Percentiles rank a stretch among this genome's conserved stretches.
Conservation (phyloP, 2,888 invertebrate genomes). For the Shargacucullia verbasci region DNA sequence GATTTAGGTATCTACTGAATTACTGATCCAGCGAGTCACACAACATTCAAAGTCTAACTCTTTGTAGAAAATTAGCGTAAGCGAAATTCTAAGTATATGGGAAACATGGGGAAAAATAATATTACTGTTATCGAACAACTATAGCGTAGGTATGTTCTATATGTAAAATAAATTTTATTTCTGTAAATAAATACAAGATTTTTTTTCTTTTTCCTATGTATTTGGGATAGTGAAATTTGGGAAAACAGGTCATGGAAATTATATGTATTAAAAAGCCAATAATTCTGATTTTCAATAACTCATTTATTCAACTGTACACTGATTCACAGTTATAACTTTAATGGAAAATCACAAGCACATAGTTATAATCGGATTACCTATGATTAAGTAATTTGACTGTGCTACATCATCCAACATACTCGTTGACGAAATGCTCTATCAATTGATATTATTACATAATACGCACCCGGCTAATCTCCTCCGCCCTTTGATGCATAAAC, state of each 20-base stretch:
- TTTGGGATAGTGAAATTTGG: background rate
- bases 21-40: too few relatives aligned
- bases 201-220: background rate
- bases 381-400: conserved; percentile 73
- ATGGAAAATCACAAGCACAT: conserved; percentile 84
- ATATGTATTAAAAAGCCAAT: conserved; percentile 21
- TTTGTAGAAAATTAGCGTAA: too few relatives aligned
- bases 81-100: too few relatives aligned
- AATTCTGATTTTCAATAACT: conserved; percentile 77
- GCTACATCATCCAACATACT: conserved; percentile 65
- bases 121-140: too few relatives aligned
- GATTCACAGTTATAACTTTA: conserved; percentile 81
- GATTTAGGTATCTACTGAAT: too few relatives aligned
- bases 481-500: conserved; percentile 47
- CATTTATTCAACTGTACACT: conserved; percentile 88
- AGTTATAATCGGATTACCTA: conserved; percentile 70
- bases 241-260: background rate
- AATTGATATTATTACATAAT: conserved; percentile 62
- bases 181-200: too few relatives aligned
- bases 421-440: conserved; percentile 68
- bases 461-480: conserved; percentile 53
- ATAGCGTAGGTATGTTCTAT: too few relatives aligned
- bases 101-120: too few relatives aligned
- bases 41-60: too few relatives aligned
- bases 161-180: too few relatives aligned